Percentiles rank a stretch among this genome's conserved stretches.
These are phyloP conservation scores for Pogonomyrmex californicus DNA, from an alignment of 1,140 invertebrate genomes.

Conservation along the genomic window DNA sequence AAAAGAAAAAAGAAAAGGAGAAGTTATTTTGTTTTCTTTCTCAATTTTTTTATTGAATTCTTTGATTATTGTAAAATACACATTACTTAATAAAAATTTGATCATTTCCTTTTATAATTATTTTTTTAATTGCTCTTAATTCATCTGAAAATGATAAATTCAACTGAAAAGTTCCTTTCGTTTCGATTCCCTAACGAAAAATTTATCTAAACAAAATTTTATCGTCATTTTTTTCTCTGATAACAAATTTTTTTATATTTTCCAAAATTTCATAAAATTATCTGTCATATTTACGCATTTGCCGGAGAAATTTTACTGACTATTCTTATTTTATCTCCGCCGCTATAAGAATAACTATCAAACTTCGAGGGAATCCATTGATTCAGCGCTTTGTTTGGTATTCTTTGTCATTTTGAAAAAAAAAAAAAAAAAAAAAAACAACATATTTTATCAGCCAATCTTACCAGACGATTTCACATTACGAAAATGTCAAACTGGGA, in stretches of 20 bases:
- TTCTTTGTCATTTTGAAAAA: constrained; percentile 4
- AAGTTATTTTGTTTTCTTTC: background rate
- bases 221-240: constrained; percentile 3
- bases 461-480: background rate
- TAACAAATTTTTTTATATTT: constrained; percentile 11
- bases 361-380: background rate
- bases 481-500: background rate
- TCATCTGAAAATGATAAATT: constrained; percentile 7
- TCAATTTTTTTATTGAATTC: background rate
- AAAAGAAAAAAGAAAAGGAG: background rate
- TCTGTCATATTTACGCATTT: background rate
- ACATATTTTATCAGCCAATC: background rate
- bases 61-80: background rate
- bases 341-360: background rate
- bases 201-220: background rate
- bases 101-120: background rate
- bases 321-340: constrained; percentile 36
- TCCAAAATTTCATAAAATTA: constrained; percentile 15
- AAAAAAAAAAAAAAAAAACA: background rate
- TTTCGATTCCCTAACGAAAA: background rate
- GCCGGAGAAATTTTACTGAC: background rate
- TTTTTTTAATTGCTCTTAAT: background rate
- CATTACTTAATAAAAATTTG: background rate
- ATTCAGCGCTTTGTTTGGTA: constrained; percentile 23
- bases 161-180: background rate